Conservation (phyloP, 2,888 invertebrate species). For the Tholera decimalis region DNA sequence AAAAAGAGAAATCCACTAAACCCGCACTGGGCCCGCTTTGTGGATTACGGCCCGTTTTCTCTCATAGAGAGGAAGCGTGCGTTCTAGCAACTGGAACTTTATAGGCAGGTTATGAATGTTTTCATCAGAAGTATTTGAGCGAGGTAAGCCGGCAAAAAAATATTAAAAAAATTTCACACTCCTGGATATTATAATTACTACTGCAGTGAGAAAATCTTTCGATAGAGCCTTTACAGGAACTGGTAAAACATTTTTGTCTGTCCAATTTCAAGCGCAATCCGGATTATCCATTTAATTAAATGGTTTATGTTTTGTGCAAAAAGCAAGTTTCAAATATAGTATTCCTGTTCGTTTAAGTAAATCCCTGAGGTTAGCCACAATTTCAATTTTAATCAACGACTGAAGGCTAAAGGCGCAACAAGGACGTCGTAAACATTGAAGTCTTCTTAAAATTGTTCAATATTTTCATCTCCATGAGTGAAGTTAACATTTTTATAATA, state of each 20-base stretch:
- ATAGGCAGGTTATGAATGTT: no score
- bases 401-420: conserved; percentile 24
- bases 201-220: background rate
- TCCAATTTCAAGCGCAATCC: background rate
- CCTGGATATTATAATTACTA: background rate
- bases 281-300: conserved; percentile 4
- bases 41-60: no score
- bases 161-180: background rate
- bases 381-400: conserved; percentile 50
- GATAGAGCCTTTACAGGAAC: background rate
- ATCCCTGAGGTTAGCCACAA: conserved; percentile 41
- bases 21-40: no score
- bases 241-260: background rate
- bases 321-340: conserved; percentile 21
- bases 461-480: conserved; percentile 30
- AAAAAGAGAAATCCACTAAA: no score
- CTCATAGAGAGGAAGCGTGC: no score
- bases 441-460: conserved; percentile 13
- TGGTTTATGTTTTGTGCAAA: background rate
- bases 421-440: conserved; percentile 34
- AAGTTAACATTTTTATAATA: conserved; percentile 55
- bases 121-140: background rate
- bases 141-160: background rate
- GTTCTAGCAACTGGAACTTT: no score
- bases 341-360: conserved; percentile 30